A percentile compares a stretch with the other conserved stretches of the same genome.
phyloP scores from a whole-genome alignment of 2,113 vertebrate species.

The Eudyptes chrysolophus region DNA sequence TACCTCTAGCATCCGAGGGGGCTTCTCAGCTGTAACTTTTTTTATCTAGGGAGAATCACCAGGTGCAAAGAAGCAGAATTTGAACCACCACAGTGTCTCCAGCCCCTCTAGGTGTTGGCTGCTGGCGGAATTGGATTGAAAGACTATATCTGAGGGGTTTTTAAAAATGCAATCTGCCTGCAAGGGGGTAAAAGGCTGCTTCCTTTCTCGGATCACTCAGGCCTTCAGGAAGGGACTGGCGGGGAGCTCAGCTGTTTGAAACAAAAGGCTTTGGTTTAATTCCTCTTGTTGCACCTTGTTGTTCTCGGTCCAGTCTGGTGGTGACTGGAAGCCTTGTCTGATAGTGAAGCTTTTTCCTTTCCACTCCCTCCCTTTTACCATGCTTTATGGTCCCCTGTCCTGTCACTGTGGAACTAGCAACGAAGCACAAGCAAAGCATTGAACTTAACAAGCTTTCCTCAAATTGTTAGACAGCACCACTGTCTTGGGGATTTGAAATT shows the following conservation, averaged over 20 bases:
- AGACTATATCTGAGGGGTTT: not conserved
- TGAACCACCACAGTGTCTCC: conserved; percentile 45
- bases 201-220: not conserved
- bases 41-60: conserved; percentile 90
- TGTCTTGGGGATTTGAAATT: not conserved
- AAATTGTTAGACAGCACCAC: conserved; percentile 1
- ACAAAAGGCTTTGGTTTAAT: conserved; percentile 73
- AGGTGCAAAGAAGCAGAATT: conserved; percentile 92
- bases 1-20: conserved; percentile 84
- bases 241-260: conserved; percentile 45
- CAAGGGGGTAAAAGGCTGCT: not conserved
- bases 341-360: conserved; percentile 83
- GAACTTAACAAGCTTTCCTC: conserved; percentile 47
- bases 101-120: not conserved
- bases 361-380: conserved; percentile 67
- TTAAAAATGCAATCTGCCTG: not conserved
- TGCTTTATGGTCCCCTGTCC: conserved; percentile 68
- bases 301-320: conserved; percentile 87
- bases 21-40: conserved; percentile 80
- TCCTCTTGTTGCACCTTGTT: conserved; percentile 94
- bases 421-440: conserved; percentile 62
- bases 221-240: conserved; percentile 44
- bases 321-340: conserved; percentile 88
- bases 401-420: conserved; percentile 58
- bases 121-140: conserved; percentile 29